Base-by-base conservation (phyloP, 2,113 vertebrate species). In the Cephalopholis sonnerati region DNA sequence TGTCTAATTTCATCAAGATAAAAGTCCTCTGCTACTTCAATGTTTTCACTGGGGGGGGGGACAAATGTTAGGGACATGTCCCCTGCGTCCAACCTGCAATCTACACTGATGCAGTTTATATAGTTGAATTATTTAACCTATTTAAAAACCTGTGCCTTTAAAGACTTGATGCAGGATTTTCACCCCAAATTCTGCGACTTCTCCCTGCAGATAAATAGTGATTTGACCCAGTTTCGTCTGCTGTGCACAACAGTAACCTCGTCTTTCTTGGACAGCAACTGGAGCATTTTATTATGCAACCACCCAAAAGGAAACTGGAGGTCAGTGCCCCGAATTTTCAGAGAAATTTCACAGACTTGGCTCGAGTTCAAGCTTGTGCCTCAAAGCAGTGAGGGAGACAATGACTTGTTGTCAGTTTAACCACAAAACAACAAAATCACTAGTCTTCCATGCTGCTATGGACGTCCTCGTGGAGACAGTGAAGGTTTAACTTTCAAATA, bases 341-440 rank as follows among this genome's bases (percentile, higher is more conserved):
- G 18, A 57, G 29, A 44, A 2, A 65, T 18, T 32, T 36, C 5
- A 16, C 3, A 57, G 36, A 20, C 18, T 15, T 24, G 70, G 24
- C n/a, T 24, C 17, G 4, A 16, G 18, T 22, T 41, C 7, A 27
- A 20, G 83, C 54, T 74, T 65, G 78, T 75, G 88, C 92, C 94
- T 81, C 92, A 90, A 44, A 89, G 94, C 95, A 81, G 57, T 79
- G 82, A 84, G 94, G 94, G 41, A 93, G 95, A 96, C 95, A 85
- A 87, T 89, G 95, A 95, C 83, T 94, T 95, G 95, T 94, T 95
- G 95, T 95, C 64, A 73, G 74, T 70, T 84, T 61, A 46, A 71
- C 62, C 54, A 88, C 74, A 93, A 53, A 96, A 96, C 95, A 96
- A 96, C 95, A 96, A 96, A 96, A 96, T 96, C 95, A 95, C 94